These are phyloP conservation scores for Oryzias dopingdopingensis DNA, from an alignment of 2,797 vertebrate genomes.

Conservation along the genomic window DNA sequence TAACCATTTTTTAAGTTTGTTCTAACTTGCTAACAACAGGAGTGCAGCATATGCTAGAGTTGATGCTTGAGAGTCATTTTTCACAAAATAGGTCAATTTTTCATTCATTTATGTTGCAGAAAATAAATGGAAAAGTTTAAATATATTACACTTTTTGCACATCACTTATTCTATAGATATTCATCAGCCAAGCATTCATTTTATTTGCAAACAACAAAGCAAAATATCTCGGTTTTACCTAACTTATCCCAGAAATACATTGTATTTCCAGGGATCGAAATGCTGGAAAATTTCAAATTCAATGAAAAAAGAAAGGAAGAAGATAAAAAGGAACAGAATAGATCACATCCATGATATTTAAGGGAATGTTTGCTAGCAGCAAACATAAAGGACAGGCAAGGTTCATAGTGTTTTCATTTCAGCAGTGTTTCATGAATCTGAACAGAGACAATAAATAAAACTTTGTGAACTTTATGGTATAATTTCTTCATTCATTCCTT, in stretches of 20 bases:
- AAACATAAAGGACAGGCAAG: conserved; percentile 11
- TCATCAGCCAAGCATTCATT: conserved; percentile 1
- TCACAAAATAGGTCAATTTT: not conserved
- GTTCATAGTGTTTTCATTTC: conserved; percentile 42
- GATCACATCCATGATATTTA: not conserved
- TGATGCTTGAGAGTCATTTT: not conserved
- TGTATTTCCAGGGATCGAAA: conserved; percentile 50
- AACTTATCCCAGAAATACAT: conserved; percentile 7
- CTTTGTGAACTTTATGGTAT: not conserved
- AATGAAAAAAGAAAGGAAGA: conserved; percentile 1
- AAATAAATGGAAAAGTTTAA: not conserved
- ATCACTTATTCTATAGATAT: not conserved
- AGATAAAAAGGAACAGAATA: conserved; percentile 1
- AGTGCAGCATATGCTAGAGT: not conserved
- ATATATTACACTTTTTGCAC: not conserved
- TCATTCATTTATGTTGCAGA: not conserved
- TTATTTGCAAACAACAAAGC: not conserved
- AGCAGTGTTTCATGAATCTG: conserved; percentile 9
- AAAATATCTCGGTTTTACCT: not conserved
- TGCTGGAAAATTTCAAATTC: conserved; percentile 32
- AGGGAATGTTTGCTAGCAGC: conserved; percentile 34
- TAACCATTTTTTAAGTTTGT: not conserved
- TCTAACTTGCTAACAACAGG: not conserved
- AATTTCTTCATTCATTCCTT: not conserved
- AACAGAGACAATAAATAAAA: not conserved